Base-by-base conservation (phyloP, 2,113 vertebrate species). In the Pogonocichla stellata region DNA sequence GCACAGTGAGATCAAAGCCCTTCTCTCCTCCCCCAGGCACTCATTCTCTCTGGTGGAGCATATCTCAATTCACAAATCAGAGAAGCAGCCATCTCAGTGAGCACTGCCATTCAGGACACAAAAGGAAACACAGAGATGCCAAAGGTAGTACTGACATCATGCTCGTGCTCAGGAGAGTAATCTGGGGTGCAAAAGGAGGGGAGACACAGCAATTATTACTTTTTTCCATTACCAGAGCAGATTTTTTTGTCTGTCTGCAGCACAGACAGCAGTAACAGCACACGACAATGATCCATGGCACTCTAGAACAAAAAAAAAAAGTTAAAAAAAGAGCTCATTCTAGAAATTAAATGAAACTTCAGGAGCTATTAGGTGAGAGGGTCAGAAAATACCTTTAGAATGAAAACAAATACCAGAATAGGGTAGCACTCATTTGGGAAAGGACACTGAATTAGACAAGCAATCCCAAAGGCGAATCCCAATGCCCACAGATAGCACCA, bases 1-100 rank as follows among this genome's bases (percentile, higher is more conserved):
- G 73, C 89, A 95, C 77, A 95, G 86, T 6, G 45, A 96, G 93
- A 96, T 96, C 92, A 97, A 97, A 97, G 95, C 70, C 77, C 77
- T 48, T 34, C 65, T 91, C n/a, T 86, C 88, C 91, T 93, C 95
- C 96, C 80, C 45, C 40, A 0, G 93, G 94, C 96, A 54, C 65
- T 89, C 94, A 75, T 95, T 96, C 92, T 96, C 60, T 79, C 88
- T 91, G 48, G 89, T 93, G 74, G 84, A 91, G 92, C 42, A 56
- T 70, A 80, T 95, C 88, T 93, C 0, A 0, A 86, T 85, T 42
- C 73, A 78, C 80, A 79, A 91, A 93, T 79, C 86, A 53, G 48
- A 74, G 57, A 18, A 79, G 80, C 73, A 81, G 77, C 2, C 6
- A 10, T 83, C 60, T 84, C 29, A 26, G 88, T 48, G 75, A 74